Evolutionary conservation across 2,797 vertebrate species (phyloP).

Genomic region (Petrocephalus sullivani): DNA sequence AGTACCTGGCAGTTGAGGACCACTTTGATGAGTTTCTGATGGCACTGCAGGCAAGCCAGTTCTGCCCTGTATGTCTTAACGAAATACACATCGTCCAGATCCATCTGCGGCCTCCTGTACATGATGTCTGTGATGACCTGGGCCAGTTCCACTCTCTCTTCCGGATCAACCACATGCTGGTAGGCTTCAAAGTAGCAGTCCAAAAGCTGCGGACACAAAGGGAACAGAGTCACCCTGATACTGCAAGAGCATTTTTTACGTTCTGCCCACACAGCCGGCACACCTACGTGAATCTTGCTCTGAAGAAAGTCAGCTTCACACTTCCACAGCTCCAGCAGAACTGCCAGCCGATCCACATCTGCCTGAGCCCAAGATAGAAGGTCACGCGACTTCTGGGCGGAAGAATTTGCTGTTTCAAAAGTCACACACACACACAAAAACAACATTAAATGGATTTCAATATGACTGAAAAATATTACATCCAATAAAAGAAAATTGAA

Average conservation of each 20-base stretch:
- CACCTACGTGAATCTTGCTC: conserved; percentile 61
- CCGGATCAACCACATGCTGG: conserved; percentile 58
- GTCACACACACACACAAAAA: background rate
- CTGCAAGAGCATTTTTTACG: background rate
- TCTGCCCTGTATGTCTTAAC: conserved; percentile 55
- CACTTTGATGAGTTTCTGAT: conserved; percentile 54
- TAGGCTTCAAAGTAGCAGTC: conserved; percentile 68
- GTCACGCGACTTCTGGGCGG: background rate
- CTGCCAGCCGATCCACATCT: conserved; percentile 52
- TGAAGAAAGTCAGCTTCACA: conserved; percentile 61
- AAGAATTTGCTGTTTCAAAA: conserved; percentile 6
- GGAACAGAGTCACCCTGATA: background rate
- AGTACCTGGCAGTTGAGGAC: conserved; percentile 57
- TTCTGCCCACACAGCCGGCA: background rate
- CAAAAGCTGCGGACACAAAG: conserved; percentile 53
- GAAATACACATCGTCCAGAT: conserved; percentile 59
- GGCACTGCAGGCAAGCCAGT: conserved; percentile 56
- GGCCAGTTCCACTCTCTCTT: conserved; percentile 61
- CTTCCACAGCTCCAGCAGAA: conserved; percentile 67
- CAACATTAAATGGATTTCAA: background rate
- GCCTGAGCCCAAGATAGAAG: conserved; percentile 34
- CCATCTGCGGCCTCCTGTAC: conserved; percentile 54
- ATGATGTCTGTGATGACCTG: conserved; percentile 60
- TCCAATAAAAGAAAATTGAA: background rate
- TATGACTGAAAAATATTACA: background rate